phyloP scores from a whole-genome alignment of 2,888 invertebrate genomes.

The Amiota communis region DNA sequence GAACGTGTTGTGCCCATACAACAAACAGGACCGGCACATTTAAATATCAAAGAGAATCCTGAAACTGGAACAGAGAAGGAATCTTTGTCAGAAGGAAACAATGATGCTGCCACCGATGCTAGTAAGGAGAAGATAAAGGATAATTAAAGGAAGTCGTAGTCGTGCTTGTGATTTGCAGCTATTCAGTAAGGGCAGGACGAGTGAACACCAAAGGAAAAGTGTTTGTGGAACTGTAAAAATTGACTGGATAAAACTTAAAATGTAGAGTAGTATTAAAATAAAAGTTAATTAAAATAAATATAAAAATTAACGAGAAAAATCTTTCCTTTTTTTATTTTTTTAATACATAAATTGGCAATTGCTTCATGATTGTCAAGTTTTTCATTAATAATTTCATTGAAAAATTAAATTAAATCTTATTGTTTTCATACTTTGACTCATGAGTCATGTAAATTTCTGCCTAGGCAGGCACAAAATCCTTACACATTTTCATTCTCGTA shows the following conservation, averaged over 20 bases:
- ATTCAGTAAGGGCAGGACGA: not conserved
- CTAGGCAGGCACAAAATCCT: no score
- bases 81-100: no score
- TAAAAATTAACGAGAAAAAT: no score
- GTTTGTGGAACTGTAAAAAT: conserved; percentile 54
- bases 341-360: no score
- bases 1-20: conserved; percentile 78
- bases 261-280: not conserved
- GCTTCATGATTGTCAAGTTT: no score
- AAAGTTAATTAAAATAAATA: not conserved
- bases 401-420: no score
- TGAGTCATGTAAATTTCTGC: no score
- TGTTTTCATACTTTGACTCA: no score
- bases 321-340: no score
- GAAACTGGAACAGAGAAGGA: not conserved
- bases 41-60: conserved; percentile 74
- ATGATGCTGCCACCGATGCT: no score
- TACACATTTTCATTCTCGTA: no score
- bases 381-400: no score
- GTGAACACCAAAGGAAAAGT: not conserved
- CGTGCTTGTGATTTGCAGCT: not conserved
- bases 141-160: not conserved
- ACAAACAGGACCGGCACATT: conserved; percentile 77
- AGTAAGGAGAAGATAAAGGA: not conserved
- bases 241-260: not conserved